These are phyloP conservation scores for Bos javanicus DNA, from an alignment of 2,113 vertebrate genomes.

Conservation along the genomic window DNA sequence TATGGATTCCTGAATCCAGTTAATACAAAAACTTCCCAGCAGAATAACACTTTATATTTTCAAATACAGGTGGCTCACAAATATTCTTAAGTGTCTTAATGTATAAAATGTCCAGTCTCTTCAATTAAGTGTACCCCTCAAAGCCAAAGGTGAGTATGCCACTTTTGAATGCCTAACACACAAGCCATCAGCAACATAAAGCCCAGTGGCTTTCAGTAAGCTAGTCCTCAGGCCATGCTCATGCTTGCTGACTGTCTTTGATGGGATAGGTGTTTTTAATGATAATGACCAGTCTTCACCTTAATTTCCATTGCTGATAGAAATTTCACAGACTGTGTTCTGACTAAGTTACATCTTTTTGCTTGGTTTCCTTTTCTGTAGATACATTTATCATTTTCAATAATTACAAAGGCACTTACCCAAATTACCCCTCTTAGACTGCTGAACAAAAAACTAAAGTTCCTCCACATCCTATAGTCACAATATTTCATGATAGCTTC, in stretches of 20 bases:
- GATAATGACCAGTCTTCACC: not conserved
- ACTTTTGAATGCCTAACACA: not conserved
- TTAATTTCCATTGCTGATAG: not conserved
- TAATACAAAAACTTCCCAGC: not conserved
- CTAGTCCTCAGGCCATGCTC: not conserved
- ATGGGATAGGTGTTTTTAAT: not conserved
- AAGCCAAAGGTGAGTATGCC: not conserved
- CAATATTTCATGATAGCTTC: constrained; percentile 13
- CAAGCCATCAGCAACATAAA: not conserved
- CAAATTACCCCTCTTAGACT: constrained; percentile 9
- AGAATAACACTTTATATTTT: not conserved
- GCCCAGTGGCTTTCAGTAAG: not conserved
- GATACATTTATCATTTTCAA: not conserved
- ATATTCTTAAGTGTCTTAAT: not conserved
- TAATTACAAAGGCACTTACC: constrained; percentile 27
- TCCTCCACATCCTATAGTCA: not conserved
- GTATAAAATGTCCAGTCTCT: not conserved
- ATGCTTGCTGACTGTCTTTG: not conserved
- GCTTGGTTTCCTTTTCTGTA: not conserved
- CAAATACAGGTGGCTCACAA: not conserved
- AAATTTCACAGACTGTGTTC: not conserved
- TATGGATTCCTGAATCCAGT: not conserved
- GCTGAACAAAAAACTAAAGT: not conserved
- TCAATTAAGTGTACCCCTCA: not conserved
- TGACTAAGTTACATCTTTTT: not conserved